Base-by-base conservation (phyloP, 2,113 vertebrate species). In the Dipodomys spectabilis region DNA sequence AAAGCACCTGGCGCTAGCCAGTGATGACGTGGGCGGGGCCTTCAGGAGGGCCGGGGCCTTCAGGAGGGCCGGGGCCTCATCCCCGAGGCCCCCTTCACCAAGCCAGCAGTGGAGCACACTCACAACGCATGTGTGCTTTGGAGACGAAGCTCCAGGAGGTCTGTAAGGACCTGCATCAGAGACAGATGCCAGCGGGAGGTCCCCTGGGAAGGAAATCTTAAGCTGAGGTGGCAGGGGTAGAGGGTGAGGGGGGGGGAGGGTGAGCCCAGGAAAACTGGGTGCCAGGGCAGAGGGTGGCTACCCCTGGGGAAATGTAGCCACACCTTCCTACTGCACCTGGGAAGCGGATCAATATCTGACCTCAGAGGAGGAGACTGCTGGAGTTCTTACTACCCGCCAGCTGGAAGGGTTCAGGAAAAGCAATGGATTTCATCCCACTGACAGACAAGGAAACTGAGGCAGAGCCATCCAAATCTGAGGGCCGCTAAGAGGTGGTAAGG, bases 401-500 rank as follows among this genome's bases (percentile, higher is more conserved):
- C 57, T 1, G 5, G 23, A 4, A 0, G 44, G 2, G 1, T 30
- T 49, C 35, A 0, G 0, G 3, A 27, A 57, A n/a, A 53, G 12
- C 44, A 6, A 3, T 0, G 5, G 15, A 0, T 28, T 16, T 10
- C 23, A 3, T 30, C 44, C 39, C 8, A 10, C 7, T 9, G 9
- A n/a, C 0, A 20, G 45, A 2, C 0, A 2, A 25, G 65, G 60
- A 82, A 23, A 73, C 72, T 2, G 78, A 68, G 85, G 80, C 5
- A 0, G 30, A 0, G 81, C 74, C 0, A 0, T 0, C 5, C 0
- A 8, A 13, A 6, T 13, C 19, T 1, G 6, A 79, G 12, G 44
- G 62, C 57, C 4, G 1, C 72, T 35, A 23, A 79, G 12, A 32
- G 62, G 45, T 5, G 1, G 67, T 35, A 23, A 44, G 83, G 35